phyloP scores from a whole-genome alignment of 2,888 invertebrate species.

The Diachrysia chrysitis region DNA sequence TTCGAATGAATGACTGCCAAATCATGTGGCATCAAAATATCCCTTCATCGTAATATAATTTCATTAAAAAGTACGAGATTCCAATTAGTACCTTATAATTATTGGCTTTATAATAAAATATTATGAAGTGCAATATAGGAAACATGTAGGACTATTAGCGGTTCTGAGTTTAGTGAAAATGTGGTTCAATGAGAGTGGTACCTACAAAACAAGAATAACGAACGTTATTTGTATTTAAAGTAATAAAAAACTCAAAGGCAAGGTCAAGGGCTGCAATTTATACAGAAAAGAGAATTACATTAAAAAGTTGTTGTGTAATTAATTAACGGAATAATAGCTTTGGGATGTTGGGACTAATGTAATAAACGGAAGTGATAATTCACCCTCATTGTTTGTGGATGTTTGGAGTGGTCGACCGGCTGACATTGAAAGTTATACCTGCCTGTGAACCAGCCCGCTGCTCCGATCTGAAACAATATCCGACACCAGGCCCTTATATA shows the following conservation, averaged over 20 bases:
- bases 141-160: background rate
- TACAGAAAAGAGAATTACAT: constrained; percentile 21
- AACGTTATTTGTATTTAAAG: constrained; percentile 11
- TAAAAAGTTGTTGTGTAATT: constrained; percentile 24
- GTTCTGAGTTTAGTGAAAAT: constrained; percentile 27
- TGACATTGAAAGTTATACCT: constrained; percentile 98
- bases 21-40: background rate
- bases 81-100: too few relatives aligned
- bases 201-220: constrained; percentile 7
- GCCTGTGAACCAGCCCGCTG: constrained; percentile 98
- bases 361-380: constrained; percentile 84
- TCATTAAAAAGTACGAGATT: too few relatives aligned
- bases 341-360: constrained; percentile 56
- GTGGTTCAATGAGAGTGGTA: constrained; percentile 28
- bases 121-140: constrained; percentile 11
- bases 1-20: background rate
- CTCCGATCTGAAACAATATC: constrained; percentile 94
- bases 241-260: constrained; percentile 17
- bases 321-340: constrained; percentile 40
- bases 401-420: constrained; percentile 98
- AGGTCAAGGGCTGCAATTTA: constrained; percentile 20
- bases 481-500: constrained; percentile 82
- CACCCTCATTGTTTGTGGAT: constrained; percentile 97
- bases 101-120: background rate
- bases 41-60: background rate